Base-by-base conservation (phyloP, 2,113 vertebrate genomes). In the Gallinago media region DNA sequence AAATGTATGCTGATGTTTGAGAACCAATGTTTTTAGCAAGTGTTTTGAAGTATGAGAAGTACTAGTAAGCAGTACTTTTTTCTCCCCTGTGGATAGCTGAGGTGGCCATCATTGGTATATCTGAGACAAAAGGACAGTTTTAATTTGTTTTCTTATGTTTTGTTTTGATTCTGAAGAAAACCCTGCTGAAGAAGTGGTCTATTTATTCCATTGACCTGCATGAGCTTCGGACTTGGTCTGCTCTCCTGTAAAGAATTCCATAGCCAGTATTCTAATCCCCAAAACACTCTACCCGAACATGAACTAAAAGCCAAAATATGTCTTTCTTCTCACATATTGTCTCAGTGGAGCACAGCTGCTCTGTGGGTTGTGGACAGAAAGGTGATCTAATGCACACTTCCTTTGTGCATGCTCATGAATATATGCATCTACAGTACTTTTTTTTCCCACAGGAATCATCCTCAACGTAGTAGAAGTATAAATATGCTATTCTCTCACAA, bases 321-420 rank as follows among this genome's bases (percentile, higher is more conserved):
- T 42, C 25, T 52, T 18, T 66, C 27, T 79, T 52, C 91, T 54
- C 18, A 18, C 27, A 7, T 85, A 31, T 17, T 73, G n/a, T 77
- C 85, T 95, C 89, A 77, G 12, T 50, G 59, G 59, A 92, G 29
- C 62, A 63, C 93, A 90, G 82, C 49, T 95, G 81, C 71, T 93
- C n/a, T 80, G 71, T 95, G 83, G 13, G 34, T 38, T 86, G 72
- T 86, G 54, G 13, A 46, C 55, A 50, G 63, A 82, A 70, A 59
- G 49, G 75, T 62, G 74, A 79, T 66, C 49, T 88, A 71, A 91
- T 66, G 56, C 27, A 84, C 23, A 49, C 26, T 91, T 94, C 50
- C 42, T 89, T 81, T 84, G 50, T 67, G 50, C 46, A 21, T 70
- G 38, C 47, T 82, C 36, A 62, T 27, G n/a, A 68, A 50, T 89